A percentile compares a stretch with the other conserved stretches of the same genome.
phyloP scores from a whole-genome alignment of 2,888 invertebrate species.

The Beris morrisii region DNA sequence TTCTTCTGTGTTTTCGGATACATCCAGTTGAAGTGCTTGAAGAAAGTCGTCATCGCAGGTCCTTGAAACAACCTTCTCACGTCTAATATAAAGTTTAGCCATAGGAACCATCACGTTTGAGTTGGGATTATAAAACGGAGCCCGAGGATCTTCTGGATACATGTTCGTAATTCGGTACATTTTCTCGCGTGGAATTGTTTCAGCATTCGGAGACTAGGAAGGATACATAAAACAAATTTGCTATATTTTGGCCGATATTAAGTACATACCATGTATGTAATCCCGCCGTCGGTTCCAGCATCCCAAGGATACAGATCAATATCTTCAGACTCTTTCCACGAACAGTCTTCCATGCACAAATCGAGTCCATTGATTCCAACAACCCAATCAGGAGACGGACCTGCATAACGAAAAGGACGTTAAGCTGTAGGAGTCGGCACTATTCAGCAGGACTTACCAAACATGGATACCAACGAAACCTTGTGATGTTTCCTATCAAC shows the following conservation, averaged over 20 bases:
- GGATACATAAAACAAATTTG: background rate
- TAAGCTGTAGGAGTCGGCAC: background rate
- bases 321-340: constrained; percentile 83
- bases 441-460: constrained; percentile 59
- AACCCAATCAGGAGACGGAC: constrained; percentile 98
- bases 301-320: constrained; percentile 93
- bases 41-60: constrained; percentile 70
- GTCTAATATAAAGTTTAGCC: constrained; percentile 76
- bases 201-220: constrained; percentile 73
- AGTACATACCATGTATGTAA: constrained; percentile 78
- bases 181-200: constrained; percentile 76
- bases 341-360: constrained; percentile 84
- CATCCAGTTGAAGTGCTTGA: constrained; percentile 63
- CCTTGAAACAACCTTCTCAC: constrained; percentile 73
- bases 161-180: constrained; percentile 88
- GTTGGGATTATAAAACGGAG: constrained; percentile 86
- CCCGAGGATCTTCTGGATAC: constrained; percentile 86
- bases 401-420: constrained; percentile 52
- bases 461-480: constrained; percentile 85
- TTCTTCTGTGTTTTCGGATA: constrained; percentile 70
- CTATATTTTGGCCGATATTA: background rate
- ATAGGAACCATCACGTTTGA: constrained; percentile 75
- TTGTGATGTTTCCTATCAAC: constrained; percentile 84
- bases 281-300: constrained; percentile 92
- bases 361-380: constrained; percentile 88